A percentile compares a stretch with the other conserved stretches of the same genome.
Conservation (phyloP, 2,888 invertebrate genomes). For the Scotopteryx bipunctaria region DNA sequence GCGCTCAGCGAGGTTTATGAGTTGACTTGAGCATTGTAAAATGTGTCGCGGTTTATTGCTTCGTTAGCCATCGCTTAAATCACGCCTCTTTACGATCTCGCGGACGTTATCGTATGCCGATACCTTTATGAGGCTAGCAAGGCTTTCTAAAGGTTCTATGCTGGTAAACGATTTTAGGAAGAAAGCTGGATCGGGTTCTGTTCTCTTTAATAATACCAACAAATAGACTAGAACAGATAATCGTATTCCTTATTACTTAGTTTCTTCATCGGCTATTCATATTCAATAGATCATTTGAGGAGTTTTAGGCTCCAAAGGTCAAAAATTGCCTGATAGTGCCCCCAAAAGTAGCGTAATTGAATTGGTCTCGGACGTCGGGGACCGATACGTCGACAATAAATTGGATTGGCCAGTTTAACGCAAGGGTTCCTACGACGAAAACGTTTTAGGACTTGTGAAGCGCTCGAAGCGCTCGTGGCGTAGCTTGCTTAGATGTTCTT, state of each 20-base stretch:
- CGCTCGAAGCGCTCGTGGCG: too few species aligned
- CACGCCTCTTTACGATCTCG: slow-evolving; percentile 19
- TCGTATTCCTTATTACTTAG: background rate
- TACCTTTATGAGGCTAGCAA: slow-evolving; percentile 15
- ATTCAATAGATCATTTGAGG: background rate
- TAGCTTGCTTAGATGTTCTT: too few species aligned
- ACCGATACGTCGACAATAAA: slow-evolving; percentile 30
- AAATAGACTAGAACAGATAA: background rate
- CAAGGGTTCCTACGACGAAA: slow-evolving; percentile 33
- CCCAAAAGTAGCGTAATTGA: slow-evolving; percentile 37
- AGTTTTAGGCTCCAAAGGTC: slow-evolving; percentile 1
- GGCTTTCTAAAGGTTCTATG: background rate
- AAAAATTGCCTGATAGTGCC: slow-evolving; percentile 22
- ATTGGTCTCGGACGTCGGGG: slow-evolving; percentile 38
- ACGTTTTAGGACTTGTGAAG: slow-evolving; percentile 6
- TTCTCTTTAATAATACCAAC: background rate
- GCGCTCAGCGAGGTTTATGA: slow-evolving; percentile 27
- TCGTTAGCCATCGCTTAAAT: slow-evolving; percentile 25
- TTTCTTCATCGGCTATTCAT: background rate
- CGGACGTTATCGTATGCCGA: slow-evolving; percentile 24
- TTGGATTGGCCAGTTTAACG: slow-evolving; percentile 35
- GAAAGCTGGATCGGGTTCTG: background rate
- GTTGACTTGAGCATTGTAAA: slow-evolving; percentile 30
- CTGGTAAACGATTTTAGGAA: background rate
- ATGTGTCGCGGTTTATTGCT: slow-evolving; percentile 35